phyloP scores from a whole-genome alignment of 2,888 invertebrate species.

The Zeuzera pyrina region DNA sequence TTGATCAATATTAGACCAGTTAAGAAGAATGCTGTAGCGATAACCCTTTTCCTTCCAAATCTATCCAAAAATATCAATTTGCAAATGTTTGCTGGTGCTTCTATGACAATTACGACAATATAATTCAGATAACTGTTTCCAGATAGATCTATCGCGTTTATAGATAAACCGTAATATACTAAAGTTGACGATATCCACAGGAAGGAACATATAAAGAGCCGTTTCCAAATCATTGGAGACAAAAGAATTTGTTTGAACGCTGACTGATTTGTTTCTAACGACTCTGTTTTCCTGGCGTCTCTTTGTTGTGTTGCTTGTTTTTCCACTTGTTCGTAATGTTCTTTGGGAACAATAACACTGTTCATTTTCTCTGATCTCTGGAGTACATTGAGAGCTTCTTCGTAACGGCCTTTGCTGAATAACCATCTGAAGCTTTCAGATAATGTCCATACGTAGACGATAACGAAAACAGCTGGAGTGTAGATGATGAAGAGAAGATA shows the following conservation, averaged over 20 bases:
- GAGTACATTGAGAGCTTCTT: slow-evolving; percentile 76
- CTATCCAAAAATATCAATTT: slow-evolving; percentile 77
- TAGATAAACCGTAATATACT: slow-evolving; percentile 85
- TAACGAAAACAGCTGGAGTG: slow-evolving; percentile 49
- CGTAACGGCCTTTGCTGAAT: slow-evolving; percentile 76
- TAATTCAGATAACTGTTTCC: slow-evolving; percentile 87
- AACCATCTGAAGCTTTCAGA: slow-evolving; percentile 62
- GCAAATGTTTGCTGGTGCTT: slow-evolving; percentile 82
- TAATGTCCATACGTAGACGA: slow-evolving; percentile 54
- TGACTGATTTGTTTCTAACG: slow-evolving; percentile 41
- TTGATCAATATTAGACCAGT: slow-evolving; percentile 76
- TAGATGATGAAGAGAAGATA: slow-evolving; percentile 59
- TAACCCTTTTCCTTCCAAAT: slow-evolving; percentile 76
- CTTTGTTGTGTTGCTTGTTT: slow-evolving; percentile 55
- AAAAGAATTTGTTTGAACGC: slow-evolving; percentile 48
- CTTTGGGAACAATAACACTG: slow-evolving; percentile 58
- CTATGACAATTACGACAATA: slow-evolving; percentile 75
- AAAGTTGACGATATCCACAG: slow-evolving; percentile 86
- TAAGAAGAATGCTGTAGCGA: slow-evolving; percentile 74
- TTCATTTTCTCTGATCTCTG: slow-evolving; percentile 77
- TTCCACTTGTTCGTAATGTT: slow-evolving; percentile 57
- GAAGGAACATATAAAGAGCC: slow-evolving; percentile 78
- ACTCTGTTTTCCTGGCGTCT: slow-evolving; percentile 50
- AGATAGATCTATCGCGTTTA: slow-evolving; percentile 82
- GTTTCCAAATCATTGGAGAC: slow-evolving; percentile 70